Evolutionary conservation across 2,888 invertebrate genomes (phyloP).

Genomic region (Trichopria drosophilae): DNA sequence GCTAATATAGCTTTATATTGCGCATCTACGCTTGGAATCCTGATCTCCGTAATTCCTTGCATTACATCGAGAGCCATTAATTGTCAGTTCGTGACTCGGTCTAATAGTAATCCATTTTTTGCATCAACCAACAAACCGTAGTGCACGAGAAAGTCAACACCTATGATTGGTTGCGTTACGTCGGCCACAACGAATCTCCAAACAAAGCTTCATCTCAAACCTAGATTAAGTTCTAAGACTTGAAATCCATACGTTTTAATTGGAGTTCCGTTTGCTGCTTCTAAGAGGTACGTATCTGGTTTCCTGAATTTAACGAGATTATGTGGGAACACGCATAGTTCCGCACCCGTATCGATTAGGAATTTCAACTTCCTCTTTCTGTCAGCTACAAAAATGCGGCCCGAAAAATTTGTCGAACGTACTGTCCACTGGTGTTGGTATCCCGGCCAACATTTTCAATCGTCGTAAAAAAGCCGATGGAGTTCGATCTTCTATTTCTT

Average conservation of each 20-base stretch:
- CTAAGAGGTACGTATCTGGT: slow-evolving; percentile 39
- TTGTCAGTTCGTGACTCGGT: neutral
- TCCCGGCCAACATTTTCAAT: slow-evolving; percentile 16
- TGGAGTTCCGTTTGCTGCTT: no score
- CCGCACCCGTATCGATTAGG: no score
- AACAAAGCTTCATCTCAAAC: slow-evolving; percentile 42
- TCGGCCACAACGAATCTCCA: no score
- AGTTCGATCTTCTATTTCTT: slow-evolving; percentile 14
- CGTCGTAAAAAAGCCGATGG: slow-evolving; percentile 28
- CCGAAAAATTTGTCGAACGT: slow-evolving; percentile 34
- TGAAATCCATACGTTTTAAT: slow-evolving; percentile 39
- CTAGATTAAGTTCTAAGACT: slow-evolving; percentile 39
- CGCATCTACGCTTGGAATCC: neutral
- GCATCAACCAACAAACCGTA: no score
- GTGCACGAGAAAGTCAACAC: no score
- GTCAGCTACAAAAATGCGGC: slow-evolving; percentile 34
- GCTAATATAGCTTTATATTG: neutral
- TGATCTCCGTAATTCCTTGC: neutral
- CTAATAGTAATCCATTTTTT: no score
- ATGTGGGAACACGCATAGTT: slow-evolving; percentile 34
- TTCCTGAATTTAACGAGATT: slow-evolving; percentile 31
- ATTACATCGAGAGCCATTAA: no score
- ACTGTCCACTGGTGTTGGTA: slow-evolving; percentile 38
- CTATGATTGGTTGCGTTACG: no score
- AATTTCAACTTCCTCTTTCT: no score